phyloP scores from a whole-genome alignment of 2,113 vertebrate species.

The Nesogale talazaci region DNA sequence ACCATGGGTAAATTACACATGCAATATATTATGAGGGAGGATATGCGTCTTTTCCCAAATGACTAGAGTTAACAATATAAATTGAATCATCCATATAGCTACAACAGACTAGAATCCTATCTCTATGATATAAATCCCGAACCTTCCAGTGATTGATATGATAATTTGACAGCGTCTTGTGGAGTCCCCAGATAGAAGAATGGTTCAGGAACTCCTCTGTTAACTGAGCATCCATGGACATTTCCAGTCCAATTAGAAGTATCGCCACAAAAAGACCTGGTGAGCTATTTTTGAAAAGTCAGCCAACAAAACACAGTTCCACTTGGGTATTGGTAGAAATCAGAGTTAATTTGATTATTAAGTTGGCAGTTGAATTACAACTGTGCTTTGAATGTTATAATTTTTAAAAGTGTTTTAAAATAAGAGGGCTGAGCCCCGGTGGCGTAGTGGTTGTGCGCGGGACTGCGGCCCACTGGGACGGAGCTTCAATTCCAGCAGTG shows the following conservation, averaged over 20 bases:
- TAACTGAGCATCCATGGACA: background rate
- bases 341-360: background rate
- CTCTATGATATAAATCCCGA: background rate
- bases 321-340: background rate
- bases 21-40: too few species aligned
- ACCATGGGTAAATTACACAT: too few species aligned
- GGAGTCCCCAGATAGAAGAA: background rate
- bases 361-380: background rate
- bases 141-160: background rate
- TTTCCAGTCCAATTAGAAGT: background rate
- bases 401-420: background rate
- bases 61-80: too few species aligned
- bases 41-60: too few species aligned
- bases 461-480: too few species aligned
- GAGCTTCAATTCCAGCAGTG: too few species aligned
- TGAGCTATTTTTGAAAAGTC: background rate
- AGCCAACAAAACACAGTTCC: background rate
- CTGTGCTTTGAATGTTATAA: background rate
- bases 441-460: too few species aligned
- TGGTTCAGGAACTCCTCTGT: background rate
- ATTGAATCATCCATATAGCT: too few species aligned
- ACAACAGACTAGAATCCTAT: background rate
- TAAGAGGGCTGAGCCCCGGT: too few species aligned
- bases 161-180: background rate
- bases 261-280: background rate